Evolutionary conservation across 2,113 vertebrate species (phyloP), one percentile per base, ranked within the genome.

Genomic region (Percina caprodes): DNA sequence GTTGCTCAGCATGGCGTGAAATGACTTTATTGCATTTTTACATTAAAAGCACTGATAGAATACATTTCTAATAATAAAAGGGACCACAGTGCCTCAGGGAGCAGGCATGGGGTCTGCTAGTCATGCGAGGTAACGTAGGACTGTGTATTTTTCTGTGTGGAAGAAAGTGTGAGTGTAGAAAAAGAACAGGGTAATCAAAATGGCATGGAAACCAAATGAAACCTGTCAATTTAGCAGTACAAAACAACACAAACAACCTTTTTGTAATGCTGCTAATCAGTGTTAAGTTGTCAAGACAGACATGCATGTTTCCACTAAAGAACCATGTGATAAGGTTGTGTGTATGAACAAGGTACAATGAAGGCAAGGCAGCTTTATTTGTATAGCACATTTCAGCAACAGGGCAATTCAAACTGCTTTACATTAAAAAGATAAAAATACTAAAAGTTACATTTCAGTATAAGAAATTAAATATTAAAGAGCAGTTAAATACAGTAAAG

Each of bases 11-110:
- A 89, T 87, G 84, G 89, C 92, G 92, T 95, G 94, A 96, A 96
- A 96, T 95, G 89, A 94, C 94, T 96, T 94, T 92, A 94, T 95
- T 93, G 90, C 92, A 69, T 92, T 95, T 94, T 94, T 90, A 92
- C 92, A 95, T 94, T 96, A 94, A 94, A 93, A 94, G 87, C 89
- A 91, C 86, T 91, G 91, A 94, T 93, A 94, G 90, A 94, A 94
- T 93, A 89, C 90, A 85, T 92, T 94, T 94, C 92, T 93, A 94
- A 94, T 93, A 94, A 94, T 94, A 95, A 94, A 90, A 87, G 87
- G 67, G 89, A 80, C 86, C 77, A 73, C 65, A 61, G 90, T 45
- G 91, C 94, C 93, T 63, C 54, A 49, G 94, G 93, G 90, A 92
- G 84, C 85, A 89, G 82, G 80, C 88, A 91, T 86, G 87, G 83